phyloP scores from a whole-genome alignment of 2,797 vertebrate genomes.

The Silurus aristotelis region DNA sequence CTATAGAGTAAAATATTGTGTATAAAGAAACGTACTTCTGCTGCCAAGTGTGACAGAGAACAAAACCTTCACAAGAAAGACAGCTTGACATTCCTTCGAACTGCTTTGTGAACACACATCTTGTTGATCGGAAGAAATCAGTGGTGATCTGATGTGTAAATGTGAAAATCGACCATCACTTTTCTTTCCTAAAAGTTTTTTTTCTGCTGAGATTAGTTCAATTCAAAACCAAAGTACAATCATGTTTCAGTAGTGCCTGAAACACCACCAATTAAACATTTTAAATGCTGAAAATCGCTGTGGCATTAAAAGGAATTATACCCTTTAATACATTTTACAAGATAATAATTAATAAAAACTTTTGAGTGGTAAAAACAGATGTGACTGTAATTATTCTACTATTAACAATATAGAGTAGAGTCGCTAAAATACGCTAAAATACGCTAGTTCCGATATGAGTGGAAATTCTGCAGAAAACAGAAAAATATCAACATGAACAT shows the following conservation, averaged over 20 bases:
- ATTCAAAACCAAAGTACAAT: not conserved
- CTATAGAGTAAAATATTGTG: conserved; percentile 53
- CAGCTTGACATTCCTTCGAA: conserved; percentile 63
- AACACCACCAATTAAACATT: not conserved
- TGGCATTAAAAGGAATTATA: not conserved
- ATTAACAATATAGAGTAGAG: not conserved
- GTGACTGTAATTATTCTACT: not conserved
- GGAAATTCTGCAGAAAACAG: not conserved
- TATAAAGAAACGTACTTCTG: conserved; percentile 58
- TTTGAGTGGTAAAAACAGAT: not conserved
- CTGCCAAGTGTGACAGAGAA: conserved; percentile 69
- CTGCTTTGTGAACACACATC: conserved; percentile 43
- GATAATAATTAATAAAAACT: not conserved
- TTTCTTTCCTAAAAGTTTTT: not conserved
- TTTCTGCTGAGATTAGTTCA: not conserved
- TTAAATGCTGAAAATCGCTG: not conserved
- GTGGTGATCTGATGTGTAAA: conserved; percentile 1
- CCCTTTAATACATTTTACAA: not conserved
- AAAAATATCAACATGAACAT: not conserved
- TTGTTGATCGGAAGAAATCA: not conserved
- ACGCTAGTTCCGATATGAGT: not conserved
- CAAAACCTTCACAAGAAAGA: conserved; percentile 59
- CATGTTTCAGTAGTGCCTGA: not conserved
- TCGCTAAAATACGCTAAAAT: too few relatives aligned
- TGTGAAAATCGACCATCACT: not conserved